A percentile compares a stretch with the other conserved stretches of the same genome.
These are phyloP conservation scores for Excalfactoria chinensis DNA, from an alignment of 2,113 vertebrate species.

Conservation along the genomic window DNA sequence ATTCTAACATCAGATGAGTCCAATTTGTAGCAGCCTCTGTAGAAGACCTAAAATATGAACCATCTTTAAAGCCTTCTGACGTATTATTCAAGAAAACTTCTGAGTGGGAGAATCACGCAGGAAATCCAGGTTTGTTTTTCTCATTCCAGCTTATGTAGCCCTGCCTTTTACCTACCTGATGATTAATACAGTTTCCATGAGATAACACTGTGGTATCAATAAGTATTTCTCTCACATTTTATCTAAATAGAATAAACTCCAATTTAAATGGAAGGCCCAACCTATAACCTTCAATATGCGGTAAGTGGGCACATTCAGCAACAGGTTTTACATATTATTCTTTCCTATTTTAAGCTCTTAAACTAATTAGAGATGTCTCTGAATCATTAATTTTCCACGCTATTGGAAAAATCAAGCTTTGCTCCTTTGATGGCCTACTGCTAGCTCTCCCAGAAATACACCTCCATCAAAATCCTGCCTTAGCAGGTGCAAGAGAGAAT, in stretches of 20 bases:
- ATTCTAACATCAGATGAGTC: neutral
- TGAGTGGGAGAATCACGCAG: neutral
- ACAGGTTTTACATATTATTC: neutral
- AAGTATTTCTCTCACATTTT: neutral
- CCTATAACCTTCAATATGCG: neutral
- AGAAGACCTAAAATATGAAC: neutral
- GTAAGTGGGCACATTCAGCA: neutral
- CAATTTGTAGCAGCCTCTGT: neutral
- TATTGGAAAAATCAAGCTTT: constrained; percentile 24
- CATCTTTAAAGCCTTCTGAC: neutral
- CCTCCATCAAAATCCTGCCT: constrained; percentile 52
- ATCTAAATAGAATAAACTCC: neutral
- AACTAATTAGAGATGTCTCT: neutral
- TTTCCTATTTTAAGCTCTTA: neutral
- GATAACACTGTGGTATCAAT: neutral
- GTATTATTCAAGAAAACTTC: neutral
- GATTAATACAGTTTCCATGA: neutral
- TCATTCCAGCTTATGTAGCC: neutral
- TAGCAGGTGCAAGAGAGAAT: constrained; percentile 73
- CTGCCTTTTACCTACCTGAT: neutral
- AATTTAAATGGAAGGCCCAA: neutral
- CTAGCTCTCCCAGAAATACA: constrained; percentile 19
- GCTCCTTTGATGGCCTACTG: neutral
- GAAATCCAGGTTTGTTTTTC: neutral
- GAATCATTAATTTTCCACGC: constrained; percentile 2